Percentiles rank a stretch among this genome's conserved stretches.
phyloP scores from a whole-genome alignment of 1,140 invertebrate genomes.

The Musca domestica region DNA sequence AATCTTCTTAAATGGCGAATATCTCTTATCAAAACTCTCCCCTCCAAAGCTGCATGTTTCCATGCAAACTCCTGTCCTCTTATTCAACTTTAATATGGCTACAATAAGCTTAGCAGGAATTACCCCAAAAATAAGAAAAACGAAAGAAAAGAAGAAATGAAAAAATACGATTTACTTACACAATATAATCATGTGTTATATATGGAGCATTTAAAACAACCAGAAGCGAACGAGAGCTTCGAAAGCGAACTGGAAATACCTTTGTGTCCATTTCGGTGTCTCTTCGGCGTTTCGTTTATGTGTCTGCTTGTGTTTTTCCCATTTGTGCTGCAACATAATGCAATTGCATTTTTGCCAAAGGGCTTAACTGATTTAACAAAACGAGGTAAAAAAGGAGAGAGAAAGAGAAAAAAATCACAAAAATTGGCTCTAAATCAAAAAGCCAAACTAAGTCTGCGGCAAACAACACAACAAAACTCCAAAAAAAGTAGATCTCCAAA shows the following conservation, averaged over 20 bases:
- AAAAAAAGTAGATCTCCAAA: background rate
- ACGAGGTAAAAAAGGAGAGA: no score
- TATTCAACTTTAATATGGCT: no score
- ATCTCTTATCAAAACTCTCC: background rate
- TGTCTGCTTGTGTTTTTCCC: background rate
- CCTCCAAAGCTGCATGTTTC: background rate
- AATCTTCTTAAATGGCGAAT: constrained; percentile 12
- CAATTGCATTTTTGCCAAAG: constrained; percentile 17
- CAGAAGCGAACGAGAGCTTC: no score
- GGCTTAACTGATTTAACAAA: constrained; percentile 17
- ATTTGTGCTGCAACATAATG: constrained; percentile 8
- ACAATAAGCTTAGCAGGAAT: no score
- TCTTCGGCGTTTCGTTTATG: background rate
- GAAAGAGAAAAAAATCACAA: constrained; percentile 21
- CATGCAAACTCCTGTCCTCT: background rate
- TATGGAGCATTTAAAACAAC: constrained; percentile 7
- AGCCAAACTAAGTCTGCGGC: background rate
- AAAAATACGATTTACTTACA: background rate
- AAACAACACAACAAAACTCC: background rate
- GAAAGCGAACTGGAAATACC: no score
- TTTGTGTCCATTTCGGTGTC: no score
- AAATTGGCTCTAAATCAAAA: constrained; percentile 20
- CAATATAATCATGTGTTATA: constrained; percentile 9
- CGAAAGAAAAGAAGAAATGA: background rate
- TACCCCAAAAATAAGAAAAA: background rate